phyloP scores from a whole-genome alignment of 2,888 invertebrate species.

The Yponomeuta plumbellus region DNA sequence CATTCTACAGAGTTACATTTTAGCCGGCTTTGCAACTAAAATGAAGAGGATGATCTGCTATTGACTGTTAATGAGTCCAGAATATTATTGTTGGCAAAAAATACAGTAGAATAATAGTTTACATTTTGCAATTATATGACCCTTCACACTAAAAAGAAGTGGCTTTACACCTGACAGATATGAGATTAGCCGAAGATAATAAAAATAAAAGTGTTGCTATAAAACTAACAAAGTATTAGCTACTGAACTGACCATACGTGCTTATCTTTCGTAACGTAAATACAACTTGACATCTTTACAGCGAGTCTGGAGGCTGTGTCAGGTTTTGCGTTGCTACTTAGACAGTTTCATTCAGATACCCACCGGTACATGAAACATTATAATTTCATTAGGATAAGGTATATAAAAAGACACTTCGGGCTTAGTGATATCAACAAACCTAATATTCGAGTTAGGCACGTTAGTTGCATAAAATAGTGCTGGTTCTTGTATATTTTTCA shows the following conservation, averaged over 20 bases:
- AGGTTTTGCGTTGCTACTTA: slow-evolving; percentile 7
- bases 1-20: no score
- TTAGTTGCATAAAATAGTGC: no score
- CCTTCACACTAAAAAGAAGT: neutral
- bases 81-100: no score
- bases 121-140: no score
- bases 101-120: no score
- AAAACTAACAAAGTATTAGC: neutral
- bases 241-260: neutral
- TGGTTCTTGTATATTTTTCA: no score
- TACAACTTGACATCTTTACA: slow-evolving; percentile 9
- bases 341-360: neutral
- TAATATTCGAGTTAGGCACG: no score
- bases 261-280: neutral
- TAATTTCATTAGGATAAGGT: neutral
- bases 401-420: neutral
- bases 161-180: neutral
- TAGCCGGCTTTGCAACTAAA: no score
- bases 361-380: neutral
- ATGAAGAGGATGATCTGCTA: no score
- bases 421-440: no score
- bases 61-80: no score
- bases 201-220: slow-evolving; percentile 1
- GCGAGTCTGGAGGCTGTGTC: neutral
- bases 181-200: neutral